Percentiles rank a stretch among this genome's conserved stretches.
Evolutionary conservation across 2,888 invertebrate species (phyloP).

Genomic region (Orthosia incerta): DNA sequence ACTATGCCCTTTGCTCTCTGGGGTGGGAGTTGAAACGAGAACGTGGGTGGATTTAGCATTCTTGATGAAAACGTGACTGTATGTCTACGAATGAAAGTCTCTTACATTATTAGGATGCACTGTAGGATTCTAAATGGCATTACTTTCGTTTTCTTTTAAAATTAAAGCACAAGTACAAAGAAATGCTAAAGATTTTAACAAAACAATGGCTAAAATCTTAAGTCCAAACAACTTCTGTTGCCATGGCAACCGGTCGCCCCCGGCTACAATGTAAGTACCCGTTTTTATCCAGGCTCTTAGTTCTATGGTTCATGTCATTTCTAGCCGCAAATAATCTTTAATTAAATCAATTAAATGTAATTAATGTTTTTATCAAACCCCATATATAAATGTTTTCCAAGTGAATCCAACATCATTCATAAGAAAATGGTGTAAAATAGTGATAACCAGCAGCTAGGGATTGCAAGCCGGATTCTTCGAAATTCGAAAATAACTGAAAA

Average conservation of each 20-base stretch:
- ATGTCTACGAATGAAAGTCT: not conserved
- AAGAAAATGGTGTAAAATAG: no score
- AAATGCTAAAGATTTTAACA: not conserved
- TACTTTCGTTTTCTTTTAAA: not conserved
- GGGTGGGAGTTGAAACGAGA: not conserved
- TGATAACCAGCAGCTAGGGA: no score
- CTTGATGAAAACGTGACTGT: not conserved
- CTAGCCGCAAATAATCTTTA: no score
- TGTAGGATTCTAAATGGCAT: not conserved
- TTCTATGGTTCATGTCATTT: no score
- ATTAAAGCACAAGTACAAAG: no score
- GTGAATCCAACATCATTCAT: no score
- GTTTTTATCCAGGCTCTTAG: not conserved
- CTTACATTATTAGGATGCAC: not conserved
- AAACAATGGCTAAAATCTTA: conserved; percentile 1
- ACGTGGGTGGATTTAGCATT: not conserved
- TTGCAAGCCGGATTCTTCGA: no score
- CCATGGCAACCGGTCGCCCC: conserved; percentile 39
- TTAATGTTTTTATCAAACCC: no score
- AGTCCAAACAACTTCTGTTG: conserved; percentile 30
- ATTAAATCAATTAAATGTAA: no score
- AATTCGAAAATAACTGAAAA: no score
- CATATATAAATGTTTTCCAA: no score
- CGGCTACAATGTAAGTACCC: not conserved
- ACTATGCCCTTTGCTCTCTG: conserved; percentile 1